phyloP scores from a whole-genome alignment of 1,140 invertebrate genomes.

The Pteromalus puparum region DNA sequence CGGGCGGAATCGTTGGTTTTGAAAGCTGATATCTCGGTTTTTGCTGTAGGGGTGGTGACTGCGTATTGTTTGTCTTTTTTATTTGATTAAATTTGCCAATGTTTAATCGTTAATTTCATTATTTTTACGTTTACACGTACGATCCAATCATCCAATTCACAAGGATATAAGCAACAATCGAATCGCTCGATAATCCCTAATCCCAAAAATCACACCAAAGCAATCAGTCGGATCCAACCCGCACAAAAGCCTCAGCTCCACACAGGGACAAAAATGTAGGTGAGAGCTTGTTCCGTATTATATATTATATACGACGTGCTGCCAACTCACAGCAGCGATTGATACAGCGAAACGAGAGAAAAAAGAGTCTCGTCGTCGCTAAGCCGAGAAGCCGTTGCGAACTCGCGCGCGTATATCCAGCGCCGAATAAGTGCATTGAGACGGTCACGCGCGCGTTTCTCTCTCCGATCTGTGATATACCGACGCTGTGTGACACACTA shows the following conservation, averaged over 20 bases:
- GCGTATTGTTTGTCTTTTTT: too few relatives aligned
- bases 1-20: not conserved
- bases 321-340: not conserved
- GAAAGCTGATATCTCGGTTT: too few relatives aligned
- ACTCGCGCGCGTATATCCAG: constrained; percentile 16
- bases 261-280: not conserved
- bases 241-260: too few relatives aligned
- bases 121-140: too few relatives aligned
- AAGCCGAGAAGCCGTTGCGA: constrained; percentile 47
- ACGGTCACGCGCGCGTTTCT: constrained; percentile 36
- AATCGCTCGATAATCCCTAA: too few relatives aligned
- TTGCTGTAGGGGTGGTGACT: too few relatives aligned
- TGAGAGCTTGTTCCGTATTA: not conserved
- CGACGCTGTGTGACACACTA: not conserved
- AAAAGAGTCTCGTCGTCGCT: constrained; percentile 13
- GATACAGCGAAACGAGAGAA: not conserved
- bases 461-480: constrained; percentile 6
- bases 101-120: too few relatives aligned
- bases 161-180: too few relatives aligned
- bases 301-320: not conserved
- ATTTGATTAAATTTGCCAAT: too few relatives aligned
- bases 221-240: too few relatives aligned
- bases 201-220: too few relatives aligned
- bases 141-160: too few relatives aligned
- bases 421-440: constrained; percentile 43